Conservation (phyloP, 2,888 invertebrate genomes). For the Chrysotoxum bicinctum region DNA sequence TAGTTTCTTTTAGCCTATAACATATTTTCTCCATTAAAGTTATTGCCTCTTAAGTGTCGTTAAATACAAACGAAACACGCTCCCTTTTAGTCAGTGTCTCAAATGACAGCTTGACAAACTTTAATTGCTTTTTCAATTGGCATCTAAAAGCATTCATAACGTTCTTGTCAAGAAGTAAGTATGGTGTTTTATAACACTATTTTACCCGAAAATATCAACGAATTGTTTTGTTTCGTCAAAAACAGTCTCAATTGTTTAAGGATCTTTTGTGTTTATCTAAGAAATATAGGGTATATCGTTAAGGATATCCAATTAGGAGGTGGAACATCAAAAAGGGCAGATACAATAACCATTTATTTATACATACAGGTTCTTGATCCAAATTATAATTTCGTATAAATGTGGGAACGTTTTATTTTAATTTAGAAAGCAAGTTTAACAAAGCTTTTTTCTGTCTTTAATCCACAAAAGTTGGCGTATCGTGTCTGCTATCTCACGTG, state of each 20-base stretch:
- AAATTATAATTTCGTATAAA: too few relatives aligned
- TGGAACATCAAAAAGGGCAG: too few relatives aligned
- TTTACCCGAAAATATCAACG: not conserved
- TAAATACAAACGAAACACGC: slow-evolving; percentile 60
- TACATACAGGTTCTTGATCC: too few relatives aligned
- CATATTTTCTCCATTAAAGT: slow-evolving; percentile 59
- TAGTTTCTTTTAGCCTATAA: slow-evolving; percentile 50
- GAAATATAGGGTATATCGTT: too few relatives aligned
- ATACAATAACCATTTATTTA: too few relatives aligned
- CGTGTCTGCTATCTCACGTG: too few relatives aligned
- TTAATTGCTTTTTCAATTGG: slow-evolving; percentile 56
- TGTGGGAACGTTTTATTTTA: too few relatives aligned
- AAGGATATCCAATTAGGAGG: too few relatives aligned
- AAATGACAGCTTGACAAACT: slow-evolving; percentile 60
- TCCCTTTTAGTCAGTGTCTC: slow-evolving; percentile 44
- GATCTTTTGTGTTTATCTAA: not conserved
- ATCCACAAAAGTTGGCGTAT: too few relatives aligned
- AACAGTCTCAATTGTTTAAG: not conserved
- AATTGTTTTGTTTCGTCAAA: not conserved
- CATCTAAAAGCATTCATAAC: slow-evolving; percentile 26
- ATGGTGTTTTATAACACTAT: slow-evolving; percentile 28
- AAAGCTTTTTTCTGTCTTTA: too few relatives aligned
- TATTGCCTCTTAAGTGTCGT: slow-evolving; percentile 61
- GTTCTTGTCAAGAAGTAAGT: not conserved
- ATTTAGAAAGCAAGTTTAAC: too few relatives aligned